Evolutionary conservation across 2,113 vertebrate genomes (phyloP).

Genomic region (Ophthalmolycus amberensis): DNA sequence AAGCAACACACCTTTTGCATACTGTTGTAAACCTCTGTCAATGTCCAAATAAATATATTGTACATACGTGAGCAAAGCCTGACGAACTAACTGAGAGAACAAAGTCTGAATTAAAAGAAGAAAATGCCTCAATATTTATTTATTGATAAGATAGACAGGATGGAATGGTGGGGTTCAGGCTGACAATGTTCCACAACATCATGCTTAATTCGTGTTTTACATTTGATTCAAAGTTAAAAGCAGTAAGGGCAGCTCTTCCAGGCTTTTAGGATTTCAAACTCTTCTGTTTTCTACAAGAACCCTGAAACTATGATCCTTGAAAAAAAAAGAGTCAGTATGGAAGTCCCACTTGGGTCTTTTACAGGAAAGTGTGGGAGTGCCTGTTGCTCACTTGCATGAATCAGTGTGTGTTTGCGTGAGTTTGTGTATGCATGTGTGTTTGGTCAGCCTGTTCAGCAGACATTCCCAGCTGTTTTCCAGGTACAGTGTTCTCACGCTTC

Average conservation of each 20-base stretch:
- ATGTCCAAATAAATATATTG: background rate
- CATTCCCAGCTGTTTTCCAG: slow-evolving; percentile 77
- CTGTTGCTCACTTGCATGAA: slow-evolving; percentile 17
- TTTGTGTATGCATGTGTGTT: slow-evolving; percentile 38
- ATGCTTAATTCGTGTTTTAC: background rate
- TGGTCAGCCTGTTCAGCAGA: slow-evolving; percentile 55
- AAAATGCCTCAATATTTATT: background rate
- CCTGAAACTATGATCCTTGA: slow-evolving; percentile 35
- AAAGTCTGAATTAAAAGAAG: background rate
- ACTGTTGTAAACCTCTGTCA: background rate
- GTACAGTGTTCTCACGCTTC: slow-evolving; percentile 74
- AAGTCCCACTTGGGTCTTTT: slow-evolving; percentile 46
- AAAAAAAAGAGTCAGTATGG: slow-evolving; percentile 44
- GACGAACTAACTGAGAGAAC: background rate
- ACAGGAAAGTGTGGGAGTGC: slow-evolving; percentile 43
- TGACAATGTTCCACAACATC: background rate
- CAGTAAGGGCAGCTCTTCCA: background rate
- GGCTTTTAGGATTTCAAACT: slow-evolving; percentile 5
- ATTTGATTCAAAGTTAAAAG: slow-evolving; percentile 1
- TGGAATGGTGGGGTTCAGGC: background rate
- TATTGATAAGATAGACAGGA: background rate
- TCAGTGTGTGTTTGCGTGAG: slow-evolving; percentile 39
- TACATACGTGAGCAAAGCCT: background rate
- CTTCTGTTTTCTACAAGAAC: slow-evolving; percentile 7
- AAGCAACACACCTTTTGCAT: background rate